Conservation (phyloP, 1,140 invertebrate species). For the Euglossa dilemma region DNA sequence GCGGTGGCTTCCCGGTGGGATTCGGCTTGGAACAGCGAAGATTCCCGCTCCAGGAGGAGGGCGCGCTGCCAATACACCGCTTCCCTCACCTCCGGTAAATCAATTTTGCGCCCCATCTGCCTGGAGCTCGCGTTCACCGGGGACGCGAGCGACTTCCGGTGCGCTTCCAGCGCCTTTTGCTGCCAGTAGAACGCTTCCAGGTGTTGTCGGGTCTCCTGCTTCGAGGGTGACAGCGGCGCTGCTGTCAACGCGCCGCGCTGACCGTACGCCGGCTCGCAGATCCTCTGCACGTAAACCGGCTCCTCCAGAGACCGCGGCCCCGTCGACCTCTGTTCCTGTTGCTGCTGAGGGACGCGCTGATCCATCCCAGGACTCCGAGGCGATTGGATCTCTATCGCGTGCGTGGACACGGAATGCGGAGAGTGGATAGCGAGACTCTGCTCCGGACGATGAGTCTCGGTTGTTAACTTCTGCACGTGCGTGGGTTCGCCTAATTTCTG, state of each 20-base stretch:
- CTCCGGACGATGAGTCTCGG: not conserved
- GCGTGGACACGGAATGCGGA: not conserved
- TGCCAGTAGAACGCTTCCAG: constrained; percentile 79
- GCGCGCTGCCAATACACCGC: constrained; percentile 79
- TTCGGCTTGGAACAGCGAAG: constrained; percentile 47
- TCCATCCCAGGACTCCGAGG: not conserved
- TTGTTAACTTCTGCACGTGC: not conserved
- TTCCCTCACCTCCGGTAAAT: constrained; percentile 74
- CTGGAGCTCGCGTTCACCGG: not conserved
- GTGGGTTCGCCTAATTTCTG: not conserved
- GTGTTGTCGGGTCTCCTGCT: constrained; percentile 75
- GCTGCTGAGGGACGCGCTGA: constrained; percentile 22
- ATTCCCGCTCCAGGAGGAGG: constrained; percentile 55
- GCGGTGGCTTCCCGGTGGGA: constrained; percentile 71
- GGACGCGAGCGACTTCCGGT: constrained; percentile 61
- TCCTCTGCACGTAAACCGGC: constrained; percentile 8
- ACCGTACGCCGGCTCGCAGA: constrained; percentile 10
- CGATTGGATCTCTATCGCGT: not conserved
- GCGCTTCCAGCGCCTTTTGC: constrained; percentile 76
- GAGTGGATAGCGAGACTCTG: not conserved
- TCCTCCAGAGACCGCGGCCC: not conserved
- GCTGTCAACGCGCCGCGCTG: not conserved
- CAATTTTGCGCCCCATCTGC: constrained; percentile 55
- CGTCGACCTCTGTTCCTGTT: not conserved
- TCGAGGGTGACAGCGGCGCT: constrained; percentile 69